Percentiles rank a stretch among this genome's conserved stretches.
phyloP scores from a whole-genome alignment of 2,888 invertebrate genomes.

The Yponomeuta plumbellus region DNA sequence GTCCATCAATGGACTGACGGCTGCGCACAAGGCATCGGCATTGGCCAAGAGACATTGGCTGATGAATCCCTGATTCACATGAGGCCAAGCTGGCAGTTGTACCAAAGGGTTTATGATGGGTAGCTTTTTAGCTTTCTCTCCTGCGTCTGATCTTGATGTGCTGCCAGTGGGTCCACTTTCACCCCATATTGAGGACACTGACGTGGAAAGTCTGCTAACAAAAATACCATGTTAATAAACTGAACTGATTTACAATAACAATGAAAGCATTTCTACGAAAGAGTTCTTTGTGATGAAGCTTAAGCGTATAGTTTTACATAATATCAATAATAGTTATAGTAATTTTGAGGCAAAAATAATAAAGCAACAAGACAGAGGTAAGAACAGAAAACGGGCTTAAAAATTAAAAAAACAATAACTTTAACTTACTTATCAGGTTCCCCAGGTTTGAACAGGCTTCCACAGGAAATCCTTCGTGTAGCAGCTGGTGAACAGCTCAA shows the following conservation, averaged over 20 bases:
- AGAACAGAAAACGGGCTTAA: background rate
- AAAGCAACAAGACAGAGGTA: background rate
- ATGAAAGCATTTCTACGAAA: background rate
- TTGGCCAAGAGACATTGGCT: slow-evolving; percentile 96
- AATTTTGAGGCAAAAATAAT: background rate
- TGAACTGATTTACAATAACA: background rate
- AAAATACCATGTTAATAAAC: slow-evolving; percentile 14
- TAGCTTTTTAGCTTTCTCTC: slow-evolving; percentile 80
- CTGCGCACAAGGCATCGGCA: slow-evolving; percentile 96
- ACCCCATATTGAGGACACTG: slow-evolving; percentile 73
- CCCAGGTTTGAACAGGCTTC: slow-evolving; percentile 88
- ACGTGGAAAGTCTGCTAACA: slow-evolving; percentile 62
- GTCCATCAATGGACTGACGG: slow-evolving; percentile 96
- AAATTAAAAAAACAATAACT: background rate
- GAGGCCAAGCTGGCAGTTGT: slow-evolving; percentile 91
- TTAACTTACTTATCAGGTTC: slow-evolving; percentile 77
- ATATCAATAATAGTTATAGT: too few species aligned
- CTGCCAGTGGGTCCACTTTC: slow-evolving; percentile 43
- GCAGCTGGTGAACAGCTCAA: slow-evolving; percentile 88
- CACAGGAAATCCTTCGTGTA: slow-evolving; percentile 92
- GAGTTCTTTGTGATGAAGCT: too few species aligned
- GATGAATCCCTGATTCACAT: slow-evolving; percentile 89
- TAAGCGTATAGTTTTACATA: too few species aligned
- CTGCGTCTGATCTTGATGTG: slow-evolving; percentile 62
- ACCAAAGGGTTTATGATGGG: slow-evolving; percentile 95